Evolutionary conservation across 2,888 invertebrate species (phyloP).

Genomic region (Pseudeuparius sepicola): DNA sequence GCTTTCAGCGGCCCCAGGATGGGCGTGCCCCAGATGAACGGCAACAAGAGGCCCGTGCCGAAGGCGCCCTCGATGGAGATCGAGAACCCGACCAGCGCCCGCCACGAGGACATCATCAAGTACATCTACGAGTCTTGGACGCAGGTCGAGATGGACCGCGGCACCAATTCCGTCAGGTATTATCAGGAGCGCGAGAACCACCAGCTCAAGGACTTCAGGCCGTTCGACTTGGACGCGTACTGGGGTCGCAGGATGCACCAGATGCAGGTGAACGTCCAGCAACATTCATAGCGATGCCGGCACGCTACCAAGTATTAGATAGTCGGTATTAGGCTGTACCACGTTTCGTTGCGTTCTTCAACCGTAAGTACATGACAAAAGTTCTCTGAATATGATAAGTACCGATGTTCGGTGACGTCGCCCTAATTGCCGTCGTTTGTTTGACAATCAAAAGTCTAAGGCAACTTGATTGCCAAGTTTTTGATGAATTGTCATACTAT

Average conservation of each 20-base stretch:
- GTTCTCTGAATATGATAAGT: too few relatives aligned
- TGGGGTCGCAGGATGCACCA: constrained; percentile 64
- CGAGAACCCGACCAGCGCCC: constrained; percentile 32
- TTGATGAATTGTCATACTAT: too few relatives aligned
- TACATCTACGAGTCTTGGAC: constrained; percentile 72
- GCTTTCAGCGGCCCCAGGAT: constrained; percentile 36
- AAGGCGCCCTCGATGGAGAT: constrained; percentile 15
- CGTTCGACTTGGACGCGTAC: constrained; percentile 68
- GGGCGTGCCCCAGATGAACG: constrained; percentile 37
- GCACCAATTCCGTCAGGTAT: constrained; percentile 45
- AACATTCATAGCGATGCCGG: constrained; percentile 1
- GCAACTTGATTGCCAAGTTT: too few relatives aligned
- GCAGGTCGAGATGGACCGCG: constrained; percentile 32
- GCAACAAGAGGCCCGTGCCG: constrained; percentile 25
- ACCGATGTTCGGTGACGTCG: too few relatives aligned
- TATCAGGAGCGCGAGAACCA: constrained; percentile 51
- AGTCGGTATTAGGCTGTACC: too few relatives aligned
- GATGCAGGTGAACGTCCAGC: constrained; percentile 53
- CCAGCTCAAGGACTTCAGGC: constrained; percentile 59
- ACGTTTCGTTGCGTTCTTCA: too few relatives aligned
- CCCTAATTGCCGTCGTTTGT: too few relatives aligned
- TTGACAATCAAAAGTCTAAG: too few relatives aligned
- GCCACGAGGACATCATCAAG: constrained; percentile 70
- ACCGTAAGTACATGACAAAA: too few relatives aligned
- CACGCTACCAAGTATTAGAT: too few relatives aligned